Evolutionary conservation across 2,113 vertebrate genomes (phyloP).

Genomic region (Pluvianellus socialis): DNA sequence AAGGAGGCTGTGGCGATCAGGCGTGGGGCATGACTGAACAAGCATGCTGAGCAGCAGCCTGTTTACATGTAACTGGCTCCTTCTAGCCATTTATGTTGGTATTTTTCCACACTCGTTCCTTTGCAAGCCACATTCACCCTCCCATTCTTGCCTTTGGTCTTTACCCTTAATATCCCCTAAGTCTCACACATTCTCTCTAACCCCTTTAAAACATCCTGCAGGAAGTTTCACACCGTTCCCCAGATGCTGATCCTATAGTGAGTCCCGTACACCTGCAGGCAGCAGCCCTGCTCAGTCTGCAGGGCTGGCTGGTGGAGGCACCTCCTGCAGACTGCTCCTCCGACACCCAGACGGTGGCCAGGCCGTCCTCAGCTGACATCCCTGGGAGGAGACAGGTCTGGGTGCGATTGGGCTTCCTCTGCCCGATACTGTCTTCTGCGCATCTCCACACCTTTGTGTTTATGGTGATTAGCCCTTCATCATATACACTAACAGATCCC

Average conservation of each 20-base stretch:
- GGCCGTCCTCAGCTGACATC: neutral
- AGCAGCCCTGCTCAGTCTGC: neutral
- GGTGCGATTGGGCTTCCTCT: neutral
- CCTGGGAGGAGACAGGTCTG: neutral
- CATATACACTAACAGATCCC: neutral
- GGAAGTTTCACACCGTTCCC: neutral
- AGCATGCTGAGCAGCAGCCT: neutral
- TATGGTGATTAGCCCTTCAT: neutral
- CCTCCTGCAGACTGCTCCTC: neutral
- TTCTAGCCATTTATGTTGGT: neutral
- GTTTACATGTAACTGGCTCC: neutral
- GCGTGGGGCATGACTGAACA: neutral
- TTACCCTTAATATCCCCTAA: neutral
- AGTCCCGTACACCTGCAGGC: neutral
- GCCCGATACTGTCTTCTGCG: neutral
- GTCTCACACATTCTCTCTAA: neutral
- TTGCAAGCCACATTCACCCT: neutral
- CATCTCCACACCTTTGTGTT: neutral
- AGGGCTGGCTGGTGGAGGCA: neutral
- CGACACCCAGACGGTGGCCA: fast-evolving
- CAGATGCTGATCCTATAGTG: neutral
- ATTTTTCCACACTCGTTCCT: neutral
- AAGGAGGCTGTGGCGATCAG: neutral
- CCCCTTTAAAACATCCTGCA: neutral
- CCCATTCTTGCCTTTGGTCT: neutral